Base-by-base conservation (phyloP, 2,888 invertebrate species). In the Calameuta pallipes region DNA sequence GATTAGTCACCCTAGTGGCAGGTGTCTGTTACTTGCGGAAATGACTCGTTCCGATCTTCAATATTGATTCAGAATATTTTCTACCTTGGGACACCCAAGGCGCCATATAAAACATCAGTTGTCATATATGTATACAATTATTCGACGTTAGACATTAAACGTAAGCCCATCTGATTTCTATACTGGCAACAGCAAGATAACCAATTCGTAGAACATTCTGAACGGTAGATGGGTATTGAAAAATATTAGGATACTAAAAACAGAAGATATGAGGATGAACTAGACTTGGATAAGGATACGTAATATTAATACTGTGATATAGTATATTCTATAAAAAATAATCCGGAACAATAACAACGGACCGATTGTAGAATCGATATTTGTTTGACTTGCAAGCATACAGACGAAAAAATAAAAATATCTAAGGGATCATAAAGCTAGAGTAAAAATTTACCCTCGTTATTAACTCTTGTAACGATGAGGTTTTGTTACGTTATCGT, bases 11-110 rank as follows among this genome's bases (percentile, higher is more conserved):
- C 76, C 56, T 56, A 37, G 71, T 34, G 34, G 79, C 80, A 82
- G 82, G 82, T 82, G 82, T 82, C 76, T 75, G 71, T 74, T 76
- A 73, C 76, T 73, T 75, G 79, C 80, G 80, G 80, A 81, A 81
- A 80, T 79, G 75, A 76, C 77, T 78, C 74, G 77, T 33, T 68
- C 75, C 78, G 76, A 77, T 78, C 41, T 83, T 76, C 70, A 78
- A 79, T 71, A 77, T 76, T 79, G 80, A 81, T 78, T 79, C 77
- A 56, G 23, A 56, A 23, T 56, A 56, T 56, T 56, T 56, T 56
- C 23, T 23, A 56, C 56, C 23, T 56, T 34, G 73, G 73, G 73
- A 56, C 36, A 69, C 68, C 36, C 73, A 15, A 34, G 73, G 56
- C 73, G 75, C 68, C 56, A n/a, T 56, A 15, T 13, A 23, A 34